These are phyloP conservation scores for Aplysina aerophoba DNA, from an alignment of 37 sponge, comb jelly and placozoan species.

Conservation along the genomic window DNA sequence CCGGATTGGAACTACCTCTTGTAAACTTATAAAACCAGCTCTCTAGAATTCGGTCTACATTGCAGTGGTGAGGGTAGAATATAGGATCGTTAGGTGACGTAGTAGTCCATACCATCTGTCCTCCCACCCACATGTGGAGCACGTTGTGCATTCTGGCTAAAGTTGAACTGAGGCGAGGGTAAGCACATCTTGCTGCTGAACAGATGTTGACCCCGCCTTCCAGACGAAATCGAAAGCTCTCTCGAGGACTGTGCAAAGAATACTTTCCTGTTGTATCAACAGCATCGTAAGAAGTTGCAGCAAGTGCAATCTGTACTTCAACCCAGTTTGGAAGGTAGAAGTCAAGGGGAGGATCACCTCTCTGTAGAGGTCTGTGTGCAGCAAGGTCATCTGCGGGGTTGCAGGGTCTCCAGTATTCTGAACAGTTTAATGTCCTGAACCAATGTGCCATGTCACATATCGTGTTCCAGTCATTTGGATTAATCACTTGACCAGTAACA, in stretches of 20 bases:
- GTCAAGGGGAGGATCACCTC: not conserved
- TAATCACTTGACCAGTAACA: constrained; percentile 1
- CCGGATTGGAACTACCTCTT: not conserved
- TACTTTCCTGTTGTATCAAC: constrained; percentile 10
- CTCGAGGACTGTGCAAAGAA: not conserved
- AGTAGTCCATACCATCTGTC: not conserved
- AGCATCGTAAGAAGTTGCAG: constrained; percentile 41
- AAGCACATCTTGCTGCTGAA: constrained; percentile 26
- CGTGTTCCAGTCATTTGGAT: constrained; percentile 29
- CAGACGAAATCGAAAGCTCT: constrained; percentile 32
- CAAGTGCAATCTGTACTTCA: constrained; percentile 41
- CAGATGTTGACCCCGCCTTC: constrained; percentile 35
- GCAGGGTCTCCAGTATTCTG: constrained; percentile 14
- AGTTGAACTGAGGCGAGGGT: not conserved
- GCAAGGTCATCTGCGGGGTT: constrained; percentile 20
- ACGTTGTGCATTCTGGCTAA: not conserved
- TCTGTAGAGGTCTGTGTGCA: constrained; percentile 24
- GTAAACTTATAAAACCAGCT: too few relatives aligned
- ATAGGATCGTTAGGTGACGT: too few relatives aligned
- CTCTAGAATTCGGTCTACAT: too few relatives aligned
- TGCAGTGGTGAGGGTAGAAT: too few relatives aligned
- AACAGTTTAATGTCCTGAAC: not conserved
- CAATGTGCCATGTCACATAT: constrained; percentile 29
- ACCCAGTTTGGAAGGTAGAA: constrained; percentile 25
- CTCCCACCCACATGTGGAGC: constrained; percentile 1